These are phyloP conservation scores for Lycocerus yunnanus DNA, from an alignment of 2,888 invertebrate species.

Conservation along the genomic window DNA sequence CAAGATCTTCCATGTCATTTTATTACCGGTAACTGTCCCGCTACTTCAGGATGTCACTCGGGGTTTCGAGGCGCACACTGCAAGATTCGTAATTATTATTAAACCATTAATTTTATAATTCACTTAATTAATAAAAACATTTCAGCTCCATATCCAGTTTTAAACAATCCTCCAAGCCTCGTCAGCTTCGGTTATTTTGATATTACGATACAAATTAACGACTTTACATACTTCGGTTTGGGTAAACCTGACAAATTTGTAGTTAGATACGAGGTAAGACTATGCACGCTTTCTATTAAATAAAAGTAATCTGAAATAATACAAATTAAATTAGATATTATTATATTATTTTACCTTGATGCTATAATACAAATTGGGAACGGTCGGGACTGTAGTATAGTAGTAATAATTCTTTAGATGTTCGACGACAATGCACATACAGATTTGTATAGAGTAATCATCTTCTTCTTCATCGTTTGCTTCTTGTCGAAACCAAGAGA, in stretches of 20 bases:
- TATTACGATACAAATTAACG: conserved; percentile 11
- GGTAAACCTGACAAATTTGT: background rate
- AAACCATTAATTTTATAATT: background rate
- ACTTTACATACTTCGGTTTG: conserved; percentile 5
- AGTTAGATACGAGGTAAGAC: background rate
- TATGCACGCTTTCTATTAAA: too few species aligned
- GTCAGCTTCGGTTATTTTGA: background rate
- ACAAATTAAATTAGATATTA: too few species aligned
- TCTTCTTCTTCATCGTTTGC: too few species aligned
- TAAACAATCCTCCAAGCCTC: conserved; percentile 14
- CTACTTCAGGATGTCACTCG: background rate
- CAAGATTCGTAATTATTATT: conserved; percentile 6
- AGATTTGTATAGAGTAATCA: too few species aligned
- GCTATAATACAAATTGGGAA: too few species aligned
- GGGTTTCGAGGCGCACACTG: conserved; percentile 1
- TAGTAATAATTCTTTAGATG: too few species aligned
- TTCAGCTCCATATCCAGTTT: conserved; percentile 14
- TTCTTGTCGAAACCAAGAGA: too few species aligned
- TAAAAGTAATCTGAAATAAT: too few species aligned
- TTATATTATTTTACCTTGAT: too few species aligned
- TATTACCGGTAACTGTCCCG: conserved; percentile 4
- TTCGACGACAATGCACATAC: too few species aligned
- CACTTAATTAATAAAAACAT: background rate
- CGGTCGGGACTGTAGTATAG: too few species aligned
- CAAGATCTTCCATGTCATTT: background rate